Base-by-base conservation (phyloP, 2,113 vertebrate genomes). In the Lampris incognitus region DNA sequence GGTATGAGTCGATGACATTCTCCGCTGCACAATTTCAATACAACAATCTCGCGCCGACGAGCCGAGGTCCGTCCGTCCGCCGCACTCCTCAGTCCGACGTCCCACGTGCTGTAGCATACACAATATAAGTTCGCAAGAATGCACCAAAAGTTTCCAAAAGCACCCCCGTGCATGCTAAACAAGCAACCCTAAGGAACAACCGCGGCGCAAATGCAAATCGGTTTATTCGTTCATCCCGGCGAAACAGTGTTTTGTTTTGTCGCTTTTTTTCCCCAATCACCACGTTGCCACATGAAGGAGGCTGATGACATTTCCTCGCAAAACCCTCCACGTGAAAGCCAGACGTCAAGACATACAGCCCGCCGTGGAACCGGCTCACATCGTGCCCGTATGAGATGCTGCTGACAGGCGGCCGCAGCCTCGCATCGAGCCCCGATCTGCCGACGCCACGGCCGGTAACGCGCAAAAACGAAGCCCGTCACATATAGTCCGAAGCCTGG, bases 321-420 rank as follows among this genome's bases (percentile, higher is more conserved):
- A 60, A 76, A 69, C 88, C 24, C 24, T 85, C 79, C 93, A 92
- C 93, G 93, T 94, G 94, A 92, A 89, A 91, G 84, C 71, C 90
- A 91, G 68, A 84, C 87, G 75, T 89, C 84, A 88, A 91, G 77
- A 59, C 76, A 61, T 11, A 39, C 69, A n/a, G 72, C 42, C 46
- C 41, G 55, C 61, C 59, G 73, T 85, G 82, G 82, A 71, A 13
- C 85, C 91, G 90, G 90, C 41, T 79, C 52, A 56, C 80, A 0
- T 41, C 11, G 50, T 4, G 73, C 82, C 69, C 58, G 72, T 24
- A 24, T 24, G 84, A 87, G 87, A 85, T 89, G 88, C 89, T 75
- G 84, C 85, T 66, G 74, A 62, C 76, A 74, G 81, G 74, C 85
- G 79, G 62, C 9, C 50, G 78, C 3, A 59, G 82, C 44, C 77